Evolutionary conservation across 2,888 invertebrate species (phyloP).

Genomic region (Aleiodes leptofemur): DNA sequence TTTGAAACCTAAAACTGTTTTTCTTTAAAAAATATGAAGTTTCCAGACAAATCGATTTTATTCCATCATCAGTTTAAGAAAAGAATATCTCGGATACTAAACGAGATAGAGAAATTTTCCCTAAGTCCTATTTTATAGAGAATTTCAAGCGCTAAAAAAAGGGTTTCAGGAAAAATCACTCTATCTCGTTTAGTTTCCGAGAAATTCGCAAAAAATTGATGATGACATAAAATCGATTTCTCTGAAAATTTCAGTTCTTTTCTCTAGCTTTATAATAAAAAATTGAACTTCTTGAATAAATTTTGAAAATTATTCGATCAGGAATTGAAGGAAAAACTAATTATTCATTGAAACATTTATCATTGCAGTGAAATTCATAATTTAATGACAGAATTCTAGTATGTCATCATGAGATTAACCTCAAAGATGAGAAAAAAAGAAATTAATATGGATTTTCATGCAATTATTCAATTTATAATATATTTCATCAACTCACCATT

Average conservation of each 20-base stretch:
- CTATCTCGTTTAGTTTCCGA: too few relatives aligned
- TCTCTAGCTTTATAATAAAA: too few relatives aligned
- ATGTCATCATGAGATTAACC: slow-evolving; percentile 27
- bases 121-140: too few relatives aligned
- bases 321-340: not conserved
- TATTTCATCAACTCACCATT: slow-evolving; percentile 6
- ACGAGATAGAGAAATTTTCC: too few relatives aligned
- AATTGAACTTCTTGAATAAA: too few relatives aligned
- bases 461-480: not conserved
- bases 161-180: too few relatives aligned
- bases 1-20: not conserved
- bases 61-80: too few relatives aligned
- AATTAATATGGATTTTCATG: not conserved
- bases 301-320: not conserved
- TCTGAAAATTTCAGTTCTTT: too few relatives aligned
- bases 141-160: too few relatives aligned
- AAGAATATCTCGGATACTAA: too few relatives aligned
- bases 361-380: not conserved
- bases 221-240: too few relatives aligned
- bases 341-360: not conserved
- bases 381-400: not conserved
- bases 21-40: not conserved
- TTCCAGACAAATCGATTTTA: not conserved
- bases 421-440: not conserved
- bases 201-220: too few relatives aligned